Base-by-base conservation (phyloP, 2,888 invertebrate species). In the Smittia aterrima region DNA sequence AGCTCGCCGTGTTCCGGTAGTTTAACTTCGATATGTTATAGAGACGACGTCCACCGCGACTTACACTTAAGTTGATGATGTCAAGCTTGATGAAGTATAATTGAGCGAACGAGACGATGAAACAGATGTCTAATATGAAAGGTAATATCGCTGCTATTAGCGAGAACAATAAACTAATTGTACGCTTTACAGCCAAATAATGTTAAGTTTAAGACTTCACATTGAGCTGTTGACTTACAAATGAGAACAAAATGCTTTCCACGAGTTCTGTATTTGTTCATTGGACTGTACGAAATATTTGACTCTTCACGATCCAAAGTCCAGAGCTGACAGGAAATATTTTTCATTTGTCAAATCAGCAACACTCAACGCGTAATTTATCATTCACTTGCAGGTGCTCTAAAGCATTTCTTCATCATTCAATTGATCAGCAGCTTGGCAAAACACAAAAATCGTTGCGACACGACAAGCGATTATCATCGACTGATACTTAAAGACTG, bases 151-250 rank as follows among this genome's bases (percentile, higher is more conserved):
- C 62, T 11, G 62, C 66, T 66, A 66, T 66, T 66, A 66, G 66
- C 38, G 66, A 66, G 66, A 66, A 66, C 66, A 66, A 66, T 66
- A 66, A 66, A 66, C 66, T 66, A 66, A 66, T 66, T 66, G 66
- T 66, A 18, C 58, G 6, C 20, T 18, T 18, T 4, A 22, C 2
- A 24, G 1, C 1, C 64, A 64, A 11, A 64, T 18, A 18, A 22
- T 7, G 3, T 22, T 58, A 2, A 22, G n/a, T 4, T 13, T 18
- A 3, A 58, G 58, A 58, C 58, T 58, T 58, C 58, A 22, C 58
- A 58, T 47, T 4, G 47, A 7, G 47, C 16, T 16, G 4, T 38
- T 13, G 20, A 58, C 20, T 18, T 6, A 22, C 2, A 4, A 18
- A 53, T 4, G 16, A 58, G 11, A 9, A 58, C 16, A 58, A 22